Conservation (phyloP, 1,140 invertebrate genomes). For the Wiebesia pumilae region DNA sequence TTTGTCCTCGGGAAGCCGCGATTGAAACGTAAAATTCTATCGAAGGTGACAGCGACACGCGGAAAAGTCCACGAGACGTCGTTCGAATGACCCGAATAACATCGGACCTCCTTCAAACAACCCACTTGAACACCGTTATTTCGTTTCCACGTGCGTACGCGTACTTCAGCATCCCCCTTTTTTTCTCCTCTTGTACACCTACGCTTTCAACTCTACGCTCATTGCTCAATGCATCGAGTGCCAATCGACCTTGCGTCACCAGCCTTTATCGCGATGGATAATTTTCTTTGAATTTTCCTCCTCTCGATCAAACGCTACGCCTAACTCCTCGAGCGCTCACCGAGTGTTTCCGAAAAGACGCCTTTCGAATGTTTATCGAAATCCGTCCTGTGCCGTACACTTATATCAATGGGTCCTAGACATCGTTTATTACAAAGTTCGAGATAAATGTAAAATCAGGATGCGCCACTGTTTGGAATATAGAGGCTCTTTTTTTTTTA, state of each 20-base stretch:
- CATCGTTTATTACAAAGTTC: no score
- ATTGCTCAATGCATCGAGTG: neutral
- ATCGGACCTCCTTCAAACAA: conserved; percentile 8
- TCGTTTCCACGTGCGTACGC: neutral
- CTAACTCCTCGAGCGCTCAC: no score
- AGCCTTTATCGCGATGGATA: neutral
- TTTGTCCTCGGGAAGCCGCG: no score
- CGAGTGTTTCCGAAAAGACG: no score
- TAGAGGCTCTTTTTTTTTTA: no score
- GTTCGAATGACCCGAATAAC: conserved; percentile 34
- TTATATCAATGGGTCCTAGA: no score
- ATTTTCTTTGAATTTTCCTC: no score
- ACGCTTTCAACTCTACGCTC: neutral
- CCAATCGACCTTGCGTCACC: neutral
- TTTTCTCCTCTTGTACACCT: neutral
- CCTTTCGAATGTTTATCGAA: no score
- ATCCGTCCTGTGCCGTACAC: no score
- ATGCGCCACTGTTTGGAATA: no score
- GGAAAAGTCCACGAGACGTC: neutral
- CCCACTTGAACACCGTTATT: conserved; percentile 38
- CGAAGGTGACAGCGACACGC: neutral
- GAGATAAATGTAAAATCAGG: no score
- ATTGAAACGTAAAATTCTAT: neutral
- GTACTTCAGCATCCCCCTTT: neutral
- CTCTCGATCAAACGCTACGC: no score